Conservation (phyloP, 1,140 invertebrate species). For the Uloborus diversus region DNA sequence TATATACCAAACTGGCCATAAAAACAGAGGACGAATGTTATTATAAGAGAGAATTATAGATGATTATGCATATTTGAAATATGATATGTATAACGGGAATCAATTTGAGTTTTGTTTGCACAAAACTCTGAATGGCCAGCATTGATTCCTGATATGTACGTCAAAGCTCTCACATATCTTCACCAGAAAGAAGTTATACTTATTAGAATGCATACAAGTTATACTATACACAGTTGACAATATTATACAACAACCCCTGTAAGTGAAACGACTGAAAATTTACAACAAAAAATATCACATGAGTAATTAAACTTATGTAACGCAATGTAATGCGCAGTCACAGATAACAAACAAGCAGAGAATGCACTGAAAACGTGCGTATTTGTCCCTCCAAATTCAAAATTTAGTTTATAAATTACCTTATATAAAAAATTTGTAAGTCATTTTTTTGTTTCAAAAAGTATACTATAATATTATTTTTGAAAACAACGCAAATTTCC, state of each 20-base stretch:
- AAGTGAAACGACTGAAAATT: background rate
- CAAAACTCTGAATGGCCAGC: background rate
- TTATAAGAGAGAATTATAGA: background rate
- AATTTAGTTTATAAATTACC: background rate
- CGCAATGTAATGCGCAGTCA: background rate
- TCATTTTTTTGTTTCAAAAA: background rate
- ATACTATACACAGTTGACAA: background rate
- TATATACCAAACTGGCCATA: background rate
- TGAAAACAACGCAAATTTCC: background rate
- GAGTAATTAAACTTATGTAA: background rate
- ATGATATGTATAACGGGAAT: background rate
- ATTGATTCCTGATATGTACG: conserved; percentile 5
- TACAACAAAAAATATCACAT: background rate
- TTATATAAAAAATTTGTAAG: background rate
- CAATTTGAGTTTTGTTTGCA: background rate
- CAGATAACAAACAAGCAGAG: background rate
- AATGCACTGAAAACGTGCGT: background rate
- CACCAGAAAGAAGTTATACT: background rate
- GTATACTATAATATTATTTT: background rate
- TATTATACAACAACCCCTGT: background rate
- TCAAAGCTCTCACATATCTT: conserved; percentile 8
- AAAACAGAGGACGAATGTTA: background rate
- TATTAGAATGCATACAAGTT: background rate
- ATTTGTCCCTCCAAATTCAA: background rate
- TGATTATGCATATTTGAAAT: background rate